These are phyloP conservation scores for Esox lucius DNA, from an alignment of 2,797 vertebrate genomes.

Conservation along the genomic window DNA sequence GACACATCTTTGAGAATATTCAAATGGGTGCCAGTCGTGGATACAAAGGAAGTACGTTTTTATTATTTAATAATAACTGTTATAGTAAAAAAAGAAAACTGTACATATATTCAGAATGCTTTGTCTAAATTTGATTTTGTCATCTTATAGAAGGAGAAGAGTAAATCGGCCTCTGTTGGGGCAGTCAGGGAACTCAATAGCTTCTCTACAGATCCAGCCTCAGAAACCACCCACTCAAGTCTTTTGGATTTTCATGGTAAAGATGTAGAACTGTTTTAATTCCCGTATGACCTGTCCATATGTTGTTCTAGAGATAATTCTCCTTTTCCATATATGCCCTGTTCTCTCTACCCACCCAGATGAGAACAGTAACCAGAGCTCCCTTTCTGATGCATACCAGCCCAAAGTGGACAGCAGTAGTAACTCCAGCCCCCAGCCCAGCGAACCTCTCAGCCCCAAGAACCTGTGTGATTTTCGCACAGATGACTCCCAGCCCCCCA, in stretches of 20 bases:
- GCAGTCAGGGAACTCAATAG: conserved; percentile 72
- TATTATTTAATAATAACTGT: not conserved
- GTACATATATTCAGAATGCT: not conserved
- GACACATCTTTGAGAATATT: conserved; percentile 88
- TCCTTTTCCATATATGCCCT: conserved; percentile 8
- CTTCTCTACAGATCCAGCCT: conserved; percentile 74
- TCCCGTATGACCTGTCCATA: not conserved
- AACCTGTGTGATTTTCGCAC: conserved; percentile 79
- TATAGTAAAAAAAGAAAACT: too few species aligned
- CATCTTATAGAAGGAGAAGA: conserved; percentile 80
- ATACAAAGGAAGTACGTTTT: conserved; percentile 79
- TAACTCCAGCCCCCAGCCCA: conserved; percentile 84
- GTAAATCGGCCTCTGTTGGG: conserved; percentile 56
- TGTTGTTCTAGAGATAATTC: not conserved
- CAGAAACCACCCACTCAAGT: conserved; percentile 76
- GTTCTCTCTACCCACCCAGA: conserved; percentile 63
- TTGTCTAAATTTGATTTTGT: conserved; percentile 2
- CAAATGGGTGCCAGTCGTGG: conserved; percentile 87
- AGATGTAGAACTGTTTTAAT: conserved; percentile 12
- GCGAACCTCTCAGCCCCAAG: conserved; percentile 84
- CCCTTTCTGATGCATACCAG: conserved; percentile 82
- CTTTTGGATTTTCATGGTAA: conserved; percentile 88
- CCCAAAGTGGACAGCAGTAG: conserved; percentile 86
- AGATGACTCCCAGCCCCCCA: conserved; percentile 84
- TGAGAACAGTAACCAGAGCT: conserved; percentile 90